Conservation (phyloP, 2,113 vertebrate species). For the Argyrosomus japonicus region DNA sequence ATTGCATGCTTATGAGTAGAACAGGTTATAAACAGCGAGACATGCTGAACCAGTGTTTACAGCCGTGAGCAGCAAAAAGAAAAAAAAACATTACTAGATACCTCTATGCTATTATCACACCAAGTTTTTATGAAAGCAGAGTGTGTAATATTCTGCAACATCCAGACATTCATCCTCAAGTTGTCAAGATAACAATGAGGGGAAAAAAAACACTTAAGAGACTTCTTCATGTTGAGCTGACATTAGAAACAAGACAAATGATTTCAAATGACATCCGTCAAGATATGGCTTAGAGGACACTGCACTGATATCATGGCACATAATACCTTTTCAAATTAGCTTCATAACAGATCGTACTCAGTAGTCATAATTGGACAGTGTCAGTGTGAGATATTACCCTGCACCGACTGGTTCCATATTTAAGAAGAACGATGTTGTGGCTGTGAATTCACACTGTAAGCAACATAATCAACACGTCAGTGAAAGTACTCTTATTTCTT, state of each 20-base stretch:
- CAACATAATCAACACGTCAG: conserved; percentile 2
- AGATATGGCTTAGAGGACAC: conserved; percentile 55
- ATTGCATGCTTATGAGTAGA: conserved; percentile 28
- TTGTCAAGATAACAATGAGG: not conserved
- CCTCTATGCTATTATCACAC: not conserved
- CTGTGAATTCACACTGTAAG: conserved; percentile 15
- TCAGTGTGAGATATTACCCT: conserved; percentile 17
- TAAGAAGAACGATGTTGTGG: not conserved
- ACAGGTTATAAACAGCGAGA: not conserved
- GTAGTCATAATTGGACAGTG: conserved; percentile 17
- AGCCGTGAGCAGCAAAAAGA: not conserved
- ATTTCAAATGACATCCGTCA: conserved; percentile 2
- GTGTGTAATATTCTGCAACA: not conserved
- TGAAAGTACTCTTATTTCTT: not conserved
- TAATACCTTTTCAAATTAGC: not conserved
- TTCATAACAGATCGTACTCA: conserved; percentile 14
- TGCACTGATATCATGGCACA: conserved; percentile 35
- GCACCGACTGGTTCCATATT: not conserved
- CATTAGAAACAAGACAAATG: conserved; percentile 4
- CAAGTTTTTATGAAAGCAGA: not conserved
- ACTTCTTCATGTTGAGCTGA: conserved; percentile 3
- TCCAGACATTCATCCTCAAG: conserved; percentile 14
- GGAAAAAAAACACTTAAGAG: not conserved
- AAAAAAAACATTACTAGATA: not conserved
- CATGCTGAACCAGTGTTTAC: conserved; percentile 2